Evolutionary conservation across 2,797 vertebrate species (phyloP).

Genomic region (Hyperoplus immaculatus): DNA sequence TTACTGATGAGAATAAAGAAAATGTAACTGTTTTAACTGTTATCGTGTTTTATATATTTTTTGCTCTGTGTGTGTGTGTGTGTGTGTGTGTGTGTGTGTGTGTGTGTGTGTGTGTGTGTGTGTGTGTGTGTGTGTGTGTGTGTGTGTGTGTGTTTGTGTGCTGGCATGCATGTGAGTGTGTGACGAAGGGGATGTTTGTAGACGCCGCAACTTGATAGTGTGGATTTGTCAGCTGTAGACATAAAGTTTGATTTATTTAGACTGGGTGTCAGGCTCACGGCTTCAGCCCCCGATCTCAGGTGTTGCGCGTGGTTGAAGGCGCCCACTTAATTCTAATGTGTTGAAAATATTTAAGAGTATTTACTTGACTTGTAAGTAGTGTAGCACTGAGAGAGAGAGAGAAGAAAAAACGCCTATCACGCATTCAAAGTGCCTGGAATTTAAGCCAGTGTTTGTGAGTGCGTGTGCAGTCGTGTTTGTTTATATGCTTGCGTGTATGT

Average conservation of each 20-base stretch:
- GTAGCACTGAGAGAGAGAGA: not conserved
- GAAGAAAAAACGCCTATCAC: conserved; percentile 26
- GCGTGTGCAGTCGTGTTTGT: conserved; percentile 8
- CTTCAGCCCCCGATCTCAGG: conserved; percentile 63
- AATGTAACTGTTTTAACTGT: not conserved
- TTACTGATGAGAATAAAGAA: conserved; percentile 1
- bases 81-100: not conserved
- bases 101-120: not conserved
- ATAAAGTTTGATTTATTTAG: conserved; percentile 79
- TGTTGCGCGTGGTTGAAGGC: conserved; percentile 56
- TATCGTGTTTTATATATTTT: not conserved
- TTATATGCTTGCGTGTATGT: conserved; percentile 1
- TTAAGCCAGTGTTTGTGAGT: conserved; percentile 22
- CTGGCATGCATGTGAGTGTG: conserved; percentile 8
- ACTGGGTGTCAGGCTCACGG: conserved; percentile 57
- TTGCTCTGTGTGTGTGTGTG: not conserved
- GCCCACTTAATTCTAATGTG: conserved; percentile 62
- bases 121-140: not conserved
- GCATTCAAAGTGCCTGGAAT: conserved; percentile 43
- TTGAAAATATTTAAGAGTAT: conserved; percentile 69
- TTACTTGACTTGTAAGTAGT: conserved; percentile 63
- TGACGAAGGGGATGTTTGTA: conserved; percentile 55
- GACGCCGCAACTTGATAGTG: conserved; percentile 64
- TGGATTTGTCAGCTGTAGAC: conserved; percentile 74
- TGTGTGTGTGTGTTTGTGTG: not conserved